phyloP scores from a whole-genome alignment of 2,888 invertebrate genomes.

The Mesorhabditis sp. region DNA sequence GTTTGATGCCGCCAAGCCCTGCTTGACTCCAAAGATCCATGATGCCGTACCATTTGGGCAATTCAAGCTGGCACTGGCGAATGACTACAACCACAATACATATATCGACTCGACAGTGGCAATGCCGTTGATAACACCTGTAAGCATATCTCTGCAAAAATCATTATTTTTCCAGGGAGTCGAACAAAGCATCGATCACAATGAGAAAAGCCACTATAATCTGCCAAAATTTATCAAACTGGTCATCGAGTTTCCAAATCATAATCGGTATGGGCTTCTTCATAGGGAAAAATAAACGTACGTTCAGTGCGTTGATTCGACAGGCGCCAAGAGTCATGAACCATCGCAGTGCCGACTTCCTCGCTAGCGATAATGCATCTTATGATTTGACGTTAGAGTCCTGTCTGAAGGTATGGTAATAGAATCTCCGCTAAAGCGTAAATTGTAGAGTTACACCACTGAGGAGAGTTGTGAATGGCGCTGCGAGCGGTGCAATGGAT shows the following conservation, averaged over 20 bases:
- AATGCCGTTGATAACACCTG: background rate
- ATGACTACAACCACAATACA: background rate
- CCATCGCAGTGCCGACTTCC: conserved; percentile 2
- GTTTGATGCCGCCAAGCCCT: background rate
- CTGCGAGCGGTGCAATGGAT: background rate
- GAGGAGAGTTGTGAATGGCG: background rate
- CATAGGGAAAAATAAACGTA: background rate
- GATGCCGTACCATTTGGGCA: background rate
- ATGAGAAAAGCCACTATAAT: background rate
- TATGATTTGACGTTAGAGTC: conserved; percentile 1
- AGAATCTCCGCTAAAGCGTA: background rate
- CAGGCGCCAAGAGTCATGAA: background rate
- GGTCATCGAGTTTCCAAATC: conserved; percentile 1
- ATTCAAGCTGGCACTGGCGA: conserved; percentile 1
- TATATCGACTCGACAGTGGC: background rate
- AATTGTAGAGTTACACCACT: background rate
- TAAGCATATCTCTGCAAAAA: background rate
- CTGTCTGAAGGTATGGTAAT: background rate
- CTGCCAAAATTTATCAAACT: background rate
- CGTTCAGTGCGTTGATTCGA: background rate
- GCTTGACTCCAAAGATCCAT: background rate
- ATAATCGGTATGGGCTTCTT: background rate
- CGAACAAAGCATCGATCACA: background rate
- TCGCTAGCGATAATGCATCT: background rate
- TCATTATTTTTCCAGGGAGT: background rate